Evolutionary conservation across 2,113 vertebrate genomes (phyloP), one percentile per base, ranked within the genome.

Genomic region (Plecotus auritus): DNA sequence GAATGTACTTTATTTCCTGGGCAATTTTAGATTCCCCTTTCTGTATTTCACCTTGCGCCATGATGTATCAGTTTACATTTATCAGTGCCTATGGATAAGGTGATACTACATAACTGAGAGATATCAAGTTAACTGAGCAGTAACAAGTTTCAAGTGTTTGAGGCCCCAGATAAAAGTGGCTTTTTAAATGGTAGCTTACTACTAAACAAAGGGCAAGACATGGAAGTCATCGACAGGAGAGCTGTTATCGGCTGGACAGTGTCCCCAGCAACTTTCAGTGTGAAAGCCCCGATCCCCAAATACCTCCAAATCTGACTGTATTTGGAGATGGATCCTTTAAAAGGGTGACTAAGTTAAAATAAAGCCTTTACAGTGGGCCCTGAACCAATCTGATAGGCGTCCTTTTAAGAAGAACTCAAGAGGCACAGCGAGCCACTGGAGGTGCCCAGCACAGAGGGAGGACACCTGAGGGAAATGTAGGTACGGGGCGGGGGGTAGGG

Each of bases 11-110:
- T 64, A 35, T 86, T 82, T 77, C 17, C 70, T 23, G 35, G n/a
- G 17, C 4, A 0, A 90, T 56, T 90, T 94, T 66, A 90, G 49
- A 73, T 90, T 18, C 69, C 37, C 40, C 2, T 40, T 40, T 49
- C 4, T 81, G 61, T 93, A 7, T 16, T 16, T 40, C 32, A 56
- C 54, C 40, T 61, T 81, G 6, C 20, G 80, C 45, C 0, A 9
- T 54, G 70, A 72, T 42, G 40, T 5, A 6, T 32, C 10, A 35
- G 45, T 51, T 85, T 88, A 88, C 45, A 18, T 23, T 23, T 69
- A 91, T 88, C 30, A 67, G 45, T 22, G 45, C 30, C 72, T 90
- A 61, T 69, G 97, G 87, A 82, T 20, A 77, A 78, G 20, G 77
- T 85, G 66, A 81, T 20, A 70, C 28, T 32, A 0, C 26, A 18